phyloP scores from a whole-genome alignment of 2,113 vertebrate species.

The Casuarius casuarius region DNA sequence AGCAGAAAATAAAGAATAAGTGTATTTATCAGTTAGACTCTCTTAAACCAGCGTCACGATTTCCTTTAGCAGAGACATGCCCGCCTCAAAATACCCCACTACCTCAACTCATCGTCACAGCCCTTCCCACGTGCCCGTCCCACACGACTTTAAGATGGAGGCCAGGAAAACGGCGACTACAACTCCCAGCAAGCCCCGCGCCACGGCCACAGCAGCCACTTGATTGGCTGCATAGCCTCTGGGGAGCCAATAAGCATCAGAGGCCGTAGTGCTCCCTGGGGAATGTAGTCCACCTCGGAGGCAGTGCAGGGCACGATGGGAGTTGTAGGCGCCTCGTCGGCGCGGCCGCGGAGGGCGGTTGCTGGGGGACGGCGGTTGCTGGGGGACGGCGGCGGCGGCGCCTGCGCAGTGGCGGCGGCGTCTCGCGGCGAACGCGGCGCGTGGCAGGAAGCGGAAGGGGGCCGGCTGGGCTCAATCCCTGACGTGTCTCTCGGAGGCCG shows the following conservation, averaged over 20 bases:
- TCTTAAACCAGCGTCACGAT: neutral
- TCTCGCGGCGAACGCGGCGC: conserved; percentile 20
- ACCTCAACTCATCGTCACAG: accelerated
- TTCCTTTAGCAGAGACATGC: accelerated
- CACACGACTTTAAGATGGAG: accelerated
- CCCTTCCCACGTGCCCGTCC: accelerated
- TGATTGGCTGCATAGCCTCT: accelerated
- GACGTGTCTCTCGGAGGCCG: conserved; percentile 76
- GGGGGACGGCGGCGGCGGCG: neutral
- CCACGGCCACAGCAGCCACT: accelerated
- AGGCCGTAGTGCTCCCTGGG: neutral
- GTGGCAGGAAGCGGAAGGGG: conserved; percentile 85
- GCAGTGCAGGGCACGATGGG: neutral
- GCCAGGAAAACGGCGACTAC: accelerated
- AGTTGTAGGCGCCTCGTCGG: neutral
- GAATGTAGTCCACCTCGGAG: neutral
- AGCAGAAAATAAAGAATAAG: neutral
- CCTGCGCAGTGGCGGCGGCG: neutral
- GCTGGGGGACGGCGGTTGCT: accelerated
- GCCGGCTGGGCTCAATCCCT: conserved; percentile 27
- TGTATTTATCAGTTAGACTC: neutral
- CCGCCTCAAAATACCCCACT: accelerated
- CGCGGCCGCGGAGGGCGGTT: accelerated
- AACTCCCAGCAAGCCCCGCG: neutral
- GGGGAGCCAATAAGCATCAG: neutral